Conservation (phyloP, 2,797 vertebrate species). For the Malacoctenus gilli region DNA sequence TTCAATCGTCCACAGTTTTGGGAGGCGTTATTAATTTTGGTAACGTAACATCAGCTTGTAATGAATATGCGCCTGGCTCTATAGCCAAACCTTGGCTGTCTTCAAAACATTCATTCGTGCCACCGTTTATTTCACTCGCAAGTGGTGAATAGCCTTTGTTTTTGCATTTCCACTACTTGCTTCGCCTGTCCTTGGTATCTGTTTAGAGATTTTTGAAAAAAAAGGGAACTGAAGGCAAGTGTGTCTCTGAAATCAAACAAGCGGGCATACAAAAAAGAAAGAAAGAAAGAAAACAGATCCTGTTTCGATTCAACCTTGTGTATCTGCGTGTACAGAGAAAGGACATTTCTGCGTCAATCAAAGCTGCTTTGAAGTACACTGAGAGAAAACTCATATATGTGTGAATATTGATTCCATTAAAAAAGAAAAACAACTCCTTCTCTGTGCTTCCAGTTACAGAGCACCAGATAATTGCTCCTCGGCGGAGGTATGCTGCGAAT, state of each 20-base stretch:
- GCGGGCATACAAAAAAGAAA: background rate
- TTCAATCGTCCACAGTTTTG: background rate
- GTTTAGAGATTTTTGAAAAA: slow-evolving; percentile 21
- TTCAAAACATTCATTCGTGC: background rate
- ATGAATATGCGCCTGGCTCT: background rate
- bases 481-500: slow-evolving; percentile 56
- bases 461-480: slow-evolving; percentile 62
- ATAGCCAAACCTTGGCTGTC: background rate
- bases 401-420: slow-evolving; percentile 75
- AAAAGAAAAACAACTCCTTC: too few species aligned
- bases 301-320: slow-evolving; percentile 43
- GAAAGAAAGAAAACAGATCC: slow-evolving; percentile 5
- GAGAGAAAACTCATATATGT: slow-evolving; percentile 56
- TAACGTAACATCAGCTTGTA: too few species aligned
- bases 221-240: slow-evolving; percentile 3
- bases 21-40: too few species aligned
- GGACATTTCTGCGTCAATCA: slow-evolving; percentile 45
- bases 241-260: slow-evolving; percentile 26
- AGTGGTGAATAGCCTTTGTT: slow-evolving; percentile 27
- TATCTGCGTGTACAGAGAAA: slow-evolving; percentile 21
- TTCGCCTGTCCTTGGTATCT: slow-evolving; percentile 29
- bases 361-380: slow-evolving; percentile 57
- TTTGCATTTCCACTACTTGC: slow-evolving; percentile 6
- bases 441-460: slow-evolving; percentile 67
- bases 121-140: slow-evolving; percentile 10